Conservation (phyloP, 1,140 invertebrate genomes). For the Trachelipus rathkii region DNA sequence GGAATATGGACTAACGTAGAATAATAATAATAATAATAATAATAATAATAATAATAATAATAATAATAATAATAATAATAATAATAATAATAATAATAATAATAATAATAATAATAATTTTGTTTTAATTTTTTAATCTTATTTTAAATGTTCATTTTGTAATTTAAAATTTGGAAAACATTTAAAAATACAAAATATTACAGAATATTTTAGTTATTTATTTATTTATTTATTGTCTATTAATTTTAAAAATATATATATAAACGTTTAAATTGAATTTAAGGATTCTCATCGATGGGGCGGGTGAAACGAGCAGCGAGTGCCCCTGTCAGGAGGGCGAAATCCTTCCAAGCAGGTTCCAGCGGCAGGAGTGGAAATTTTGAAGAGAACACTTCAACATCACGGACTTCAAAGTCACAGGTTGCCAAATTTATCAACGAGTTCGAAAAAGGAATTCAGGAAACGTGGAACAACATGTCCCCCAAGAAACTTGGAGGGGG, state of each 20-base stretch:
- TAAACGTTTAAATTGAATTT: not conserved
- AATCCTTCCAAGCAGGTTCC: slow-evolving; percentile 40
- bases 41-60: too few species aligned
- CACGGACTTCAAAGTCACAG: slow-evolving; percentile 9
- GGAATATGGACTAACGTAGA: too few species aligned
- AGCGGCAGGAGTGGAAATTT: not conserved
- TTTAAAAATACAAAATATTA: too few species aligned
- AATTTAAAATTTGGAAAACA: too few species aligned
- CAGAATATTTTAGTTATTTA: too few species aligned
- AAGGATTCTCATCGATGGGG: slow-evolving; percentile 44
- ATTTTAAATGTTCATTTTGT: too few species aligned
- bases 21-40: too few species aligned
- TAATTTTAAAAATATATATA: not conserved
- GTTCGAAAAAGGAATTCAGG: slow-evolving; percentile 42
- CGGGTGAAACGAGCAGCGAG: slow-evolving; percentile 22
- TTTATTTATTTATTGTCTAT: too few species aligned
- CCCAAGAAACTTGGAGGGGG: not conserved
- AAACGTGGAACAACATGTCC: slow-evolving; percentile 42
- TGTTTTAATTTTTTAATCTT: too few species aligned
- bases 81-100: too few species aligned
- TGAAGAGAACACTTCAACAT: slow-evolving; percentile 16
- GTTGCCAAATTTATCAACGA: slow-evolving; percentile 42
- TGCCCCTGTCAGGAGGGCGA: slow-evolving; percentile 35
- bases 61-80: too few species aligned
- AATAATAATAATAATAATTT: too few species aligned